Evolutionary conservation across 2,888 invertebrate genomes (phyloP).

Genomic region (Unio delphinus): DNA sequence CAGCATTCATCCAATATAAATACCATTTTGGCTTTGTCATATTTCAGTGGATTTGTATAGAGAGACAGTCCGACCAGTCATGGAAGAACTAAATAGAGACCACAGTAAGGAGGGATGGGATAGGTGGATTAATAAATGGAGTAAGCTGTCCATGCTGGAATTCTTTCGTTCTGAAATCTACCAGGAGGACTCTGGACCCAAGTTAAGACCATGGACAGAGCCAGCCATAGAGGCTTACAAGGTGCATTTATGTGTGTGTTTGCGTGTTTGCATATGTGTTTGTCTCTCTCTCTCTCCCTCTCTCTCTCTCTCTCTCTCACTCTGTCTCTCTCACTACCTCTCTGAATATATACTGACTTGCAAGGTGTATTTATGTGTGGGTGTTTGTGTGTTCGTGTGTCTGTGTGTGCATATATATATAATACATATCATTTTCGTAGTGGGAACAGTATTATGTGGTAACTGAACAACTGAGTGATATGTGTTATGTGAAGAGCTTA

Average conservation of each 20-base stretch:
- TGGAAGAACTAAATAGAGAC: conserved; percentile 8
- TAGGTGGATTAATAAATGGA: conserved; percentile 21
- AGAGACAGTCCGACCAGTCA: conserved; percentile 13
- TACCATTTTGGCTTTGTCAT: neutral
- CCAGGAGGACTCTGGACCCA: neutral
- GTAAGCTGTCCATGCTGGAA: conserved; percentile 13
- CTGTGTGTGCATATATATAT: too few species aligned
- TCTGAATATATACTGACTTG: too few species aligned
- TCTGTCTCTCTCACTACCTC: too few species aligned
- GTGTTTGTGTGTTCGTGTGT: too few species aligned
- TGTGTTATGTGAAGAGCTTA: too few species aligned
- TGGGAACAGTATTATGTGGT: too few species aligned
- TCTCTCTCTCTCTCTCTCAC: too few species aligned
- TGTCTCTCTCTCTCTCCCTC: too few species aligned
- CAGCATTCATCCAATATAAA: neutral
- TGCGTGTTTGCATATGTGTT: too few species aligned
- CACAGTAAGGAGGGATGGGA: conserved; percentile 11
- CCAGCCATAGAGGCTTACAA: conserved; percentile 11
- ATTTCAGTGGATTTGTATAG: conserved; percentile 12
- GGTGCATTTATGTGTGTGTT: conserved; percentile 1
- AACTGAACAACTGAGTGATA: too few species aligned
- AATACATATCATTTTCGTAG: too few species aligned
- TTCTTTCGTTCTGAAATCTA: conserved; percentile 9
- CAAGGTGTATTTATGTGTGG: too few species aligned
- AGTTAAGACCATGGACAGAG: conserved; percentile 22